Percentiles rank a stretch among this genome's conserved stretches.
phyloP scores from a whole-genome alignment of 2,888 invertebrate genomes.

The Lochmaea crataegi region DNA sequence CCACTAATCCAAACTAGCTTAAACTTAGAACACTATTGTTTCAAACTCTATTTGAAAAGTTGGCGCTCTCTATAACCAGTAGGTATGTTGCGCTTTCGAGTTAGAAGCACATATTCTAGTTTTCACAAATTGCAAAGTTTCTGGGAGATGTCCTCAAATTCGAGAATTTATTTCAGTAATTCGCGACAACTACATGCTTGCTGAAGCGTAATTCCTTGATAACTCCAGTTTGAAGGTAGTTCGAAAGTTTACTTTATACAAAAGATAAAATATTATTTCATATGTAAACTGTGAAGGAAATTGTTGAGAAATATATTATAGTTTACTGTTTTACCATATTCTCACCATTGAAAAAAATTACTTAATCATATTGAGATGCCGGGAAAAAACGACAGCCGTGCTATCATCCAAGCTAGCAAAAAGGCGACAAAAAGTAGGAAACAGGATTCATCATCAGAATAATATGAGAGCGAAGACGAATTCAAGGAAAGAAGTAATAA shows the following conservation, averaged over 20 bases:
- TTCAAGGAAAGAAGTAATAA: too few species aligned
- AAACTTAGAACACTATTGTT: slow-evolving; percentile 1
- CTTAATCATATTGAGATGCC: too few species aligned
- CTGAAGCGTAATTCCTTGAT: slow-evolving; percentile 2
- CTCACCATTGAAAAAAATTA: too few species aligned
- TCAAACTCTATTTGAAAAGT: not conserved
- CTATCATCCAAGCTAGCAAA: too few species aligned
- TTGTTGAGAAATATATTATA: too few species aligned
- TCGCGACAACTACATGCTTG: not conserved
- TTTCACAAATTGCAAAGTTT: not conserved
- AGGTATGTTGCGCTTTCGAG: not conserved
- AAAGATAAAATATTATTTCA: not conserved
- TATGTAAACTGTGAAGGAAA: not conserved
- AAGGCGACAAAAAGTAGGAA: too few species aligned
- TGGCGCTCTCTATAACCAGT: not conserved
- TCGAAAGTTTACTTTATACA: not conserved
- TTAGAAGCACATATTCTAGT: not conserved
- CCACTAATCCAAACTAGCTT: slow-evolving; percentile 1
- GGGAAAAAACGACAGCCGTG: too few species aligned
- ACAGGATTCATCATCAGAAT: too few species aligned
- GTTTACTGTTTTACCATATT: too few species aligned
- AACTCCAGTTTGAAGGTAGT: not conserved
- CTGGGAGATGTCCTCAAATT: not conserved
- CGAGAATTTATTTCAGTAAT: not conserved
- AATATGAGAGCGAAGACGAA: too few species aligned